Conservation (phyloP, 2,888 invertebrate genomes). For the Drosophila bunnanda region DNA sequence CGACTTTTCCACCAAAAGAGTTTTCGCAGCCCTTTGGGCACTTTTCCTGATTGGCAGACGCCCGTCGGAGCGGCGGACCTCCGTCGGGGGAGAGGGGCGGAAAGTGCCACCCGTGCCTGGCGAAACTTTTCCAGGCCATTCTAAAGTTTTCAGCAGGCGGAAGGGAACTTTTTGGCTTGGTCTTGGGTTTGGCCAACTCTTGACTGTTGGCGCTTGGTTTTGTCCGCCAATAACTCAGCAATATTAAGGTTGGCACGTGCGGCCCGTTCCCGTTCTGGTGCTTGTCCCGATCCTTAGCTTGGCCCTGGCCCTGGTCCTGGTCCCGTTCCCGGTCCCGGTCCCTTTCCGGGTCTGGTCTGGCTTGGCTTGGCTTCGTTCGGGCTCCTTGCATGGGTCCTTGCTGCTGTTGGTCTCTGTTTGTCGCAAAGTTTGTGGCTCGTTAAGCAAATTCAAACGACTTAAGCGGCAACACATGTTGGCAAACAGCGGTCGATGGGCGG, state of each 20-base stretch:
- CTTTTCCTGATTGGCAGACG: slow-evolving; percentile 72
- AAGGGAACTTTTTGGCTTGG: slow-evolving; percentile 70
- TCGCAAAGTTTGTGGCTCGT: slow-evolving; percentile 81
- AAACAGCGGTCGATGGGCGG: slow-evolving; percentile 59
- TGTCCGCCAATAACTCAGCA: slow-evolving; percentile 80
- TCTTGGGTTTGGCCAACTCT: slow-evolving; percentile 68
- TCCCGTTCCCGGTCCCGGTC: background rate
- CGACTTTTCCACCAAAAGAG: slow-evolving; percentile 74
- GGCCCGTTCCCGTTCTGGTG: slow-evolving; percentile 32
- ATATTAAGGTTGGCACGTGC: slow-evolving; percentile 79
- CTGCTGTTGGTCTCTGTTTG: slow-evolving; percentile 60
- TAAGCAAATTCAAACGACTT: slow-evolving; percentile 81
- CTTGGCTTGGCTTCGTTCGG: background rate
- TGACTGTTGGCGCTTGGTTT: slow-evolving; percentile 77
- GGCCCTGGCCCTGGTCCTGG: slow-evolving; percentile 8
- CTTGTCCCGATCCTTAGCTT: slow-evolving; percentile 28
- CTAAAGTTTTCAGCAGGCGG: slow-evolving; percentile 32
- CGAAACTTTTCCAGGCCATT: slow-evolving; percentile 60
- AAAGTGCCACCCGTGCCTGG: slow-evolving; percentile 56
- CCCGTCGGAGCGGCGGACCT: slow-evolving; percentile 6
- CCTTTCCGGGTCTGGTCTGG: background rate
- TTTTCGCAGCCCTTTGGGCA: slow-evolving; percentile 64
- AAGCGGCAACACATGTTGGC: slow-evolving; percentile 78
- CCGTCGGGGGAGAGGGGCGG: slow-evolving; percentile 12
- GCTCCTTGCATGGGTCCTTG: slow-evolving; percentile 35